phyloP scores from a whole-genome alignment of 2,888 invertebrate species.

The Lasioglossum pauxillum region DNA sequence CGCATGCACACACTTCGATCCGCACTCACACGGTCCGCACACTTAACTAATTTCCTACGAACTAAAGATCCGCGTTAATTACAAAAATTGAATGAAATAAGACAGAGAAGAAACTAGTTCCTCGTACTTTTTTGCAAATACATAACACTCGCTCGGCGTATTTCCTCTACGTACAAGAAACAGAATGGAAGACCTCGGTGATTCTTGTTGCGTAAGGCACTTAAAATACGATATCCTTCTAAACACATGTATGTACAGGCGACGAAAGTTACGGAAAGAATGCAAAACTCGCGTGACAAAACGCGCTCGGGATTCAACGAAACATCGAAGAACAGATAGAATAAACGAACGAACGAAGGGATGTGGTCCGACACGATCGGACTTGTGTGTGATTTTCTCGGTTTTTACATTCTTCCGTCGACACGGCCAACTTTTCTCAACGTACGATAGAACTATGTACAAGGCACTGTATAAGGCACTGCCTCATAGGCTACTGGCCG shows the following conservation, averaged over 20 bases:
- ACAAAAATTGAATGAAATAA: conserved; percentile 38
- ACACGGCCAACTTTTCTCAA: background rate
- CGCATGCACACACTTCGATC: background rate
- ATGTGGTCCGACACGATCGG: background rate
- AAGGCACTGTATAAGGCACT: conserved; percentile 83
- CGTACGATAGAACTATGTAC: conserved; percentile 71
- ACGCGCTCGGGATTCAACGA: conserved; percentile 9
- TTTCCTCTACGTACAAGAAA: conserved; percentile 78
- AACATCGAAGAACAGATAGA: background rate
- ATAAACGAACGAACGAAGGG: background rate
- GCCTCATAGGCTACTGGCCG: conserved; percentile 80
- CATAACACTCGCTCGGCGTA: conserved; percentile 69
- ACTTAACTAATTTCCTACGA: conserved; percentile 60
- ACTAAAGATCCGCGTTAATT: conserved; percentile 63
- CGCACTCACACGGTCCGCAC: background rate
- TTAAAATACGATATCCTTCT: conserved; percentile 76
- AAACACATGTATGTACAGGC: conserved; percentile 68
- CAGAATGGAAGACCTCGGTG: conserved; percentile 84
- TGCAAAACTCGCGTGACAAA: background rate
- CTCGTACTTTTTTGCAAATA: conserved; percentile 59
- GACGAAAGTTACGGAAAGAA: conserved; percentile 31
- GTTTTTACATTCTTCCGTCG: conserved; percentile 6
- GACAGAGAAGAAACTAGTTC: conserved; percentile 43
- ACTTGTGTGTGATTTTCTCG: background rate
- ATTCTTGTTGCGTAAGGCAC: conserved; percentile 85